These are phyloP conservation scores for Piprites chloris DNA, from an alignment of 2,113 vertebrate genomes.

Conservation along the genomic window DNA sequence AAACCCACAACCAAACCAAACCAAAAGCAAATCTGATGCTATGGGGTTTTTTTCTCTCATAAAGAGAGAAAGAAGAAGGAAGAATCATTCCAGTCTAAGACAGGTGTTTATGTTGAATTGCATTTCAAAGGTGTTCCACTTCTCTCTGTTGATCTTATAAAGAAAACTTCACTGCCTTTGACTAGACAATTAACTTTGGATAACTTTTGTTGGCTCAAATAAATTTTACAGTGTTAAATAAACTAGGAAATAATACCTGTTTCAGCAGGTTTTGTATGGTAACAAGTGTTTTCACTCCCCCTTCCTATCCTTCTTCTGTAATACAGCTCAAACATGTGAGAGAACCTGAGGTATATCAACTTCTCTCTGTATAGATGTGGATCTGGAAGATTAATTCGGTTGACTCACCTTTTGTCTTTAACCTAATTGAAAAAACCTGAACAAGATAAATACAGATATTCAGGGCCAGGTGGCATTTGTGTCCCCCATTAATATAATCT, in stretches of 20 bases:
- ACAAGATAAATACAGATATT: neutral
- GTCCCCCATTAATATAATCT: neutral
- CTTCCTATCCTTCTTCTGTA: neutral
- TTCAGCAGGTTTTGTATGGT: neutral
- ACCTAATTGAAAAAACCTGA: neutral
- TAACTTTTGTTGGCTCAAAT: neutral
- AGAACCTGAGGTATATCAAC: neutral
- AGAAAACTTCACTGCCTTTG: neutral
- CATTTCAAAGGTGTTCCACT: neutral
- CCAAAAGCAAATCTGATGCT: neutral
- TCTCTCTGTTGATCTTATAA: neutral
- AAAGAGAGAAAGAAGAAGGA: too few relatives aligned
- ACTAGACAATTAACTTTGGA: neutral
- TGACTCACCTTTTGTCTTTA: neutral
- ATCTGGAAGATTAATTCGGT: neutral
- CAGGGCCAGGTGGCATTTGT: neutral
- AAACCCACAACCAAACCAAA: too few relatives aligned
- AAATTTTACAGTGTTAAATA: neutral
- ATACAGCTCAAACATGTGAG: neutral
- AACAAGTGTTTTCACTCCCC: neutral
- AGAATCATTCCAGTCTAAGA: neutral
- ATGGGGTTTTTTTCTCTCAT: neutral
- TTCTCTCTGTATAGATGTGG: neutral
- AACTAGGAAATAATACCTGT: neutral
- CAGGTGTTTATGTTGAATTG: neutral